Evolutionary conservation across 2,797 vertebrate species (phyloP).

Genomic region (Enteromius fasciolatus): DNA sequence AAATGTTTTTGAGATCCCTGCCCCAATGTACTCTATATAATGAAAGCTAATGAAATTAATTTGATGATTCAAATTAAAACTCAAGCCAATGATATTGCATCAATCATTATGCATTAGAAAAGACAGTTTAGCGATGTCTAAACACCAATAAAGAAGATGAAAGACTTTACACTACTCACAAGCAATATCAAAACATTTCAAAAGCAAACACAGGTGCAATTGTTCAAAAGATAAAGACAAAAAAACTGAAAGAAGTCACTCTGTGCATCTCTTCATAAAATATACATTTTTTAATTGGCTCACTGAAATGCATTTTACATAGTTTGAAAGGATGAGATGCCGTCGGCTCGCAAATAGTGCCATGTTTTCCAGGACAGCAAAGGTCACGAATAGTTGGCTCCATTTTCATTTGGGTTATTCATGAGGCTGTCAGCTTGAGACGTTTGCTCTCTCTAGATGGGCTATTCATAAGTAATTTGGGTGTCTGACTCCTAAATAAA

Average conservation of each 20-base stretch:
- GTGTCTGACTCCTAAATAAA: slow-evolving; percentile 53
- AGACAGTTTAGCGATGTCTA: background rate
- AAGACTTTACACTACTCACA: background rate
- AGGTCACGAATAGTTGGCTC: slow-evolving; percentile 59
- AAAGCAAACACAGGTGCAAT: background rate
- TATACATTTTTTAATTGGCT: slow-evolving; percentile 8
- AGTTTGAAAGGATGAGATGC: slow-evolving; percentile 21
- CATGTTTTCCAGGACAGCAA: slow-evolving; percentile 45
- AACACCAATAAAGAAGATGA: slow-evolving; percentile 12
- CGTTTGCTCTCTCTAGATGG: slow-evolving; percentile 54
- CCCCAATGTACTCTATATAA: background rate
- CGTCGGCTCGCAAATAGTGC: slow-evolving; percentile 27
- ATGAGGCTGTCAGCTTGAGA: slow-evolving; percentile 54
- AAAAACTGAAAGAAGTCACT: background rate
- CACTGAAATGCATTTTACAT: slow-evolving; percentile 47
- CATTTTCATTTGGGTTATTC: slow-evolving; percentile 59
- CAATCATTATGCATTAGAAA: background rate
- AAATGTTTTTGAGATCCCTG: background rate
- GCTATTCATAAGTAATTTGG: slow-evolving; percentile 61
- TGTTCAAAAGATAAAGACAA: background rate
- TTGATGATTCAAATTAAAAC: background rate
- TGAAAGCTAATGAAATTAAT: background rate
- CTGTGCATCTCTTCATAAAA: background rate
- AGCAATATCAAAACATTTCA: slow-evolving; percentile 18
- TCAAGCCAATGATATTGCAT: background rate